Percentiles rank a stretch among this genome's conserved stretches.
Conservation (phyloP, 2,888 invertebrate species). For the Chromoteleia sp. region DNA sequence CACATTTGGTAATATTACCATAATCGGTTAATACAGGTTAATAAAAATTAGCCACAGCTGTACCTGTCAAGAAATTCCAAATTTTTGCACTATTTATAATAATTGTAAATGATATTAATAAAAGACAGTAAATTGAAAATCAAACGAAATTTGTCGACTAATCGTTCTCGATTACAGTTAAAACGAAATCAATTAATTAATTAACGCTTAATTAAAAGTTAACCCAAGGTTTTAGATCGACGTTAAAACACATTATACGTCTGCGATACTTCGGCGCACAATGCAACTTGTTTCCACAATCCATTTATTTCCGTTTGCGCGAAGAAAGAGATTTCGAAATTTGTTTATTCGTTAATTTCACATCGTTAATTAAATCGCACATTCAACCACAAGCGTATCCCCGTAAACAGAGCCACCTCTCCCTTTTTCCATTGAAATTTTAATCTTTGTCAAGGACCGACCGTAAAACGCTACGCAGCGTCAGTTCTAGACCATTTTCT, state of each 20-base stretch:
- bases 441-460: conserved; percentile 28
- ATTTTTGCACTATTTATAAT: no score
- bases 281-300: conserved; percentile 32
- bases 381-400: not conserved
- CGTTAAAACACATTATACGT: not conserved
- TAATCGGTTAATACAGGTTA: no score
- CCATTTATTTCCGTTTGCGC: conserved; percentile 7
- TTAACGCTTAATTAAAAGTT: no score
- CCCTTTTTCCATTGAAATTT: conserved; percentile 4
- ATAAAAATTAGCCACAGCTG: no score
- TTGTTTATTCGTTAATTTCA: conserved; percentile 24
- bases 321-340: conserved; percentile 23
- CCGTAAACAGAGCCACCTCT: not conserved
- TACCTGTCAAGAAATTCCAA: no score
- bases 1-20: no score
- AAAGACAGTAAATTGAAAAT: no score
- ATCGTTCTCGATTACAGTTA: no score
- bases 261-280: conserved; percentile 14
- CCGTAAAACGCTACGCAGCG: not conserved
- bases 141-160: no score
- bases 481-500: conserved; percentile 13
- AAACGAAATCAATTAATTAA: no score
- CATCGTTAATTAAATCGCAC: conserved; percentile 25
- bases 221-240: not conserved
- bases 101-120: no score